Evolutionary conservation across 2,797 vertebrate species (phyloP), one percentile per base, ranked within the genome.

Genomic region (Poecile montanus): DNA sequence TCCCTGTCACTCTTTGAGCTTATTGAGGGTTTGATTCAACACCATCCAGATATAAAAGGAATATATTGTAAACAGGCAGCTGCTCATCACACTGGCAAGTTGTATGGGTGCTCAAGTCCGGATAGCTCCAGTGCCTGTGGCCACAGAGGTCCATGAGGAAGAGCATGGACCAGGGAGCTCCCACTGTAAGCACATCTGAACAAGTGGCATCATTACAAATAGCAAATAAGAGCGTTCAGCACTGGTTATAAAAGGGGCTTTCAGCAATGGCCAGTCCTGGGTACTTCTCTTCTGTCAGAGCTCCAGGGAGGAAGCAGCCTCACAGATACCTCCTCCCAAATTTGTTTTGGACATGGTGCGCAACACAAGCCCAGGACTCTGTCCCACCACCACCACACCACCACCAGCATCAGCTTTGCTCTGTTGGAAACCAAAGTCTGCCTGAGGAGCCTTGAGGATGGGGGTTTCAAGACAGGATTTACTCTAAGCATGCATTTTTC

Each of bases 1-100:
- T 75, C 71, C 44, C 57, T 1, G 1, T 72, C 76, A 71, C 30
- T 25, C 34, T 48, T 44, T 8, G 21, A 86, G 20, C 4, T 29
- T 32, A 19, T 29, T 0, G 0, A 79, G 83, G 60, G 27, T 63
- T 95, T 71, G 56, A 63, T 76, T 73, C 23, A 86, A 54, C 42
- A 32, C 16, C 60, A 17, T 20, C 20, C 53, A 71, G 36, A 63
- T 65, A 73, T 48, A 78, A 90, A 90, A 68, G 27, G 61, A 6
- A 5, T 2, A 1, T 44, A 36, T 20, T 57, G 7, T 7, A 53
- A 84, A 61, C 2, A 6, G 42, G 56, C 36, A 85, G 58, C n/a
- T 0, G 1, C 56, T 84, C 0, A 0, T 76, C 63, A 42, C 0
- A 0, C 32, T 3, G 1, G 10, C 13, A 36, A 54, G 36, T 3